These are phyloP conservation scores for Shinisaurus crocodilurus DNA, from an alignment of 2,113 vertebrate genomes.

Conservation along the genomic window DNA sequence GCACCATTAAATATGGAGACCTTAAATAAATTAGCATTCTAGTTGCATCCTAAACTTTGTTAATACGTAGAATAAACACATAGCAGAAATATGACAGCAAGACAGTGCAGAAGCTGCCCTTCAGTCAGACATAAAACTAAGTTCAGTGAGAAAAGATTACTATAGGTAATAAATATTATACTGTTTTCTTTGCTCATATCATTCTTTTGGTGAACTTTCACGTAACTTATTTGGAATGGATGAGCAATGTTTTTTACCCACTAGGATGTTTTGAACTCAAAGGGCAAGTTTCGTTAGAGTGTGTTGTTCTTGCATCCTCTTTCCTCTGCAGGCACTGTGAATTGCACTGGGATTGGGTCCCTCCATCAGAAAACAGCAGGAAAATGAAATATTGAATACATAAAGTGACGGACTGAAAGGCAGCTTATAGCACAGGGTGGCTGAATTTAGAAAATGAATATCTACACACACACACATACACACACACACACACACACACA, in stretches of 20 bases:
- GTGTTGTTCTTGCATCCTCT: not conserved
- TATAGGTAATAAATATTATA: conserved; percentile 30
- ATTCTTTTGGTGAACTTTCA: conserved; percentile 14
- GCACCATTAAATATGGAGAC: conserved; percentile 28
- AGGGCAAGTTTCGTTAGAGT: not conserved
- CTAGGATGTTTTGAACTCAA: conserved; percentile 32
- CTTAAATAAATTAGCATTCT: conserved; percentile 20
- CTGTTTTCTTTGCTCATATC: conserved; percentile 26
- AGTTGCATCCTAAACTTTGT: conserved; percentile 28
- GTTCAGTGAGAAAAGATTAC: conserved; percentile 21
- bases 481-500: not conserved
- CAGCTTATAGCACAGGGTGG: too few species aligned
- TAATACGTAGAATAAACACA: conserved; percentile 38
- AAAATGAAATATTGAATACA: conserved; percentile 8
- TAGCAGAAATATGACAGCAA: not conserved
- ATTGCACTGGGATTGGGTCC: not conserved
- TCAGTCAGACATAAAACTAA: conserved; percentile 22
- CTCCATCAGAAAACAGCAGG: not conserved
- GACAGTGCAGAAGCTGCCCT: conserved; percentile 32
- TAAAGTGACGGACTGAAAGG: not conserved
- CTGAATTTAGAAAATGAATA: not conserved
- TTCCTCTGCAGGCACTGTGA: not conserved
- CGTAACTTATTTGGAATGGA: conserved; percentile 28
- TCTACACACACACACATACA: not conserved
- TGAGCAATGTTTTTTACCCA: not conserved